A percentile compares a stretch with the other conserved stretches of the same genome.
phyloP scores from a whole-genome alignment of 1,140 invertebrate genomes.

The Watersipora subatra region DNA sequence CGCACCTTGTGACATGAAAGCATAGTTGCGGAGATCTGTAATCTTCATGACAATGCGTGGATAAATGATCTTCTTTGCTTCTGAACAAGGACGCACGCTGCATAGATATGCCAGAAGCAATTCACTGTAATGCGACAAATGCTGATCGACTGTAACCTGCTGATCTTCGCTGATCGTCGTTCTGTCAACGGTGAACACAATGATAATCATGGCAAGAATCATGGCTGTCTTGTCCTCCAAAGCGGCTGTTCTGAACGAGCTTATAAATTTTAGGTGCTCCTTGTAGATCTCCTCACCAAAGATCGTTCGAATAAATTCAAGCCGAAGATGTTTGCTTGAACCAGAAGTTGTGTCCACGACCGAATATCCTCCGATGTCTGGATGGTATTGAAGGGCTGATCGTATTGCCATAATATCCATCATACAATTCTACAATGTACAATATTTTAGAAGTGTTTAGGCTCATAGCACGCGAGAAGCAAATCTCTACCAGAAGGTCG shows the following conservation, averaged over 20 bases:
- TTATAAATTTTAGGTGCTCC: slow-evolving; percentile 26
- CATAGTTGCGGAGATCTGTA: slow-evolving; percentile 63
- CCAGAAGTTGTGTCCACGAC: slow-evolving; percentile 11
- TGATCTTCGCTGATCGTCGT: slow-evolving; percentile 55
- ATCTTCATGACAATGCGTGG: slow-evolving; percentile 74
- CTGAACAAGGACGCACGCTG: slow-evolving; percentile 53
- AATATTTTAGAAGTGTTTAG: too few relatives aligned
- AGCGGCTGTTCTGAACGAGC: slow-evolving; percentile 30
- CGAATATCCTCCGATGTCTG: slow-evolving; percentile 58
- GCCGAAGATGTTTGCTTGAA: background rate
- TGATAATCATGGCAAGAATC: slow-evolving; percentile 72
- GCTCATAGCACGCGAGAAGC: too few relatives aligned
- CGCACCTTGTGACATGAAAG: slow-evolving; percentile 70
- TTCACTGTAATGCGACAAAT: slow-evolving; percentile 82
- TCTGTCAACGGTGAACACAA: slow-evolving; percentile 69
- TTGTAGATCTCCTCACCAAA: slow-evolving; percentile 43
- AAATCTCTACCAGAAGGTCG: too few relatives aligned
- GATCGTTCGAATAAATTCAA: slow-evolving; percentile 53
- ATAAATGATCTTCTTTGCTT: slow-evolving; percentile 69
- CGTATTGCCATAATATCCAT: slow-evolving; percentile 83
- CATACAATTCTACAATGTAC: slow-evolving; percentile 60
- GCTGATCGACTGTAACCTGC: slow-evolving; percentile 65
- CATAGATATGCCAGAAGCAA: slow-evolving; percentile 70
- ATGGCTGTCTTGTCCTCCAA: slow-evolving; percentile 72
- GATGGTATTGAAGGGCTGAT: slow-evolving; percentile 74